Percentiles rank a stretch among this genome's conserved stretches.
These are phyloP conservation scores for Jacana jacana DNA, from an alignment of 2,113 vertebrate genomes.

Conservation along the genomic window DNA sequence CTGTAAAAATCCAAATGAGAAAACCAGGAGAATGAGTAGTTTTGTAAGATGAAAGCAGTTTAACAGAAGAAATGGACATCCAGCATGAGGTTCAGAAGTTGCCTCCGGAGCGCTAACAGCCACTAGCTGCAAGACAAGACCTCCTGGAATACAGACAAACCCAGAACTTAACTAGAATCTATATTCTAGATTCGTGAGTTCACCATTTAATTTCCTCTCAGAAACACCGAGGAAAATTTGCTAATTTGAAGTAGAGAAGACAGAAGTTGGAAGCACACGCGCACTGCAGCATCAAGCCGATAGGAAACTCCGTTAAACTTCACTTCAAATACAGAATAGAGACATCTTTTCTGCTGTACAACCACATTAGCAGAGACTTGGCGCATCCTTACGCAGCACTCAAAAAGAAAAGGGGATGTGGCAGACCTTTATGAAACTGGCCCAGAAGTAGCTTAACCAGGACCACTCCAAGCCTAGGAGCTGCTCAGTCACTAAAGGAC, in stretches of 20 bases:
- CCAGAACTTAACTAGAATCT: background rate
- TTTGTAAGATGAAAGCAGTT: background rate
- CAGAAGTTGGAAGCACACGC: background rate
- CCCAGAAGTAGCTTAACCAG: background rate
- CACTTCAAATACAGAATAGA: background rate
- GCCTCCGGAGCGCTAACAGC: background rate
- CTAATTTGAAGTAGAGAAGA: background rate
- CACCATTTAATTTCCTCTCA: background rate
- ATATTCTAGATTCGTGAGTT: background rate
- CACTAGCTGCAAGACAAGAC: background rate
- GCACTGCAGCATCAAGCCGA: background rate
- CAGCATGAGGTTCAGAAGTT: background rate
- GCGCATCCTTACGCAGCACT: background rate
- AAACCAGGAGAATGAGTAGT: background rate
- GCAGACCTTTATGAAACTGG: background rate
- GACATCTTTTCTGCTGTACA: background rate
- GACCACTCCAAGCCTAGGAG: background rate
- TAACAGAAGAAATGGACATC: background rate
- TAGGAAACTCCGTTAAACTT: background rate
- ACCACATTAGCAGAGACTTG: background rate
- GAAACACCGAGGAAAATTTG: background rate
- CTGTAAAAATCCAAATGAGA: background rate
- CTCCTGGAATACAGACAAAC: background rate
- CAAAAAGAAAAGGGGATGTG: background rate
- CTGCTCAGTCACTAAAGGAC: background rate